These are phyloP conservation scores for Lutjanus campechanus DNA, from an alignment of 2,797 vertebrate genomes.

Conservation along the genomic window DNA sequence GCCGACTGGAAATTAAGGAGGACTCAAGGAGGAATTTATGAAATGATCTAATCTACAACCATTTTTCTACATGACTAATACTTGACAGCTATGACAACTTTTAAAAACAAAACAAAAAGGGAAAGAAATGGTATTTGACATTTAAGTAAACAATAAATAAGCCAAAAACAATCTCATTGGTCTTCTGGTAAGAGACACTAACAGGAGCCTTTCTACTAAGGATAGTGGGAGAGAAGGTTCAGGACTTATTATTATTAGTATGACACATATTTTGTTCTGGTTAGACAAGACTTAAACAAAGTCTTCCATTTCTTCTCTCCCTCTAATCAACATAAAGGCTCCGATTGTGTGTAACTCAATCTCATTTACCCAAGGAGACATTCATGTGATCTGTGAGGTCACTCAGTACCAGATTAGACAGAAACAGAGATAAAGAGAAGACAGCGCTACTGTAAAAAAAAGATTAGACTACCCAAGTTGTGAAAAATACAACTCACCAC, in stretches of 20 bases:
- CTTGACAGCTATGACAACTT: background rate
- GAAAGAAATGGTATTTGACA: background rate
- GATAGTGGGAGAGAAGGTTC: slow-evolving; percentile 27
- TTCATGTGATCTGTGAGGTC: slow-evolving; percentile 84
- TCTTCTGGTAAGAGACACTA: slow-evolving; percentile 39
- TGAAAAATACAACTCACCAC: slow-evolving; percentile 95
- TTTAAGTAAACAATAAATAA: slow-evolving; percentile 41
- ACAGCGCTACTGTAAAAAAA: slow-evolving; percentile 57
- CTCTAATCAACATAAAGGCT: slow-evolving; percentile 66
- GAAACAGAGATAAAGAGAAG: slow-evolving; percentile 32
- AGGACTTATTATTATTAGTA: slow-evolving; percentile 17
- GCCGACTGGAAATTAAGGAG: background rate
- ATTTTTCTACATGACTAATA: slow-evolving; percentile 47
- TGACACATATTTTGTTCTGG: slow-evolving; percentile 39
- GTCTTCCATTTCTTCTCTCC: slow-evolving; percentile 39
- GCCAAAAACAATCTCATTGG: slow-evolving; percentile 2
- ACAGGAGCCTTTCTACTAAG: slow-evolving; percentile 53
- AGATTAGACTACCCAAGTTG: slow-evolving; percentile 75
- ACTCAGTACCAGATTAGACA: slow-evolving; percentile 73
- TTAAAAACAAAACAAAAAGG: background rate
- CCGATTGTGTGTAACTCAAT: slow-evolving; percentile 59
- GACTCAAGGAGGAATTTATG: background rate
- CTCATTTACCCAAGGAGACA: slow-evolving; percentile 61
- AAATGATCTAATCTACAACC: slow-evolving; percentile 24
- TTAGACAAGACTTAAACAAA: slow-evolving; percentile 23